These are phyloP conservation scores for Ctenomys sociabilis DNA, from an alignment of 2,113 vertebrate genomes.

Conservation along the genomic window DNA sequence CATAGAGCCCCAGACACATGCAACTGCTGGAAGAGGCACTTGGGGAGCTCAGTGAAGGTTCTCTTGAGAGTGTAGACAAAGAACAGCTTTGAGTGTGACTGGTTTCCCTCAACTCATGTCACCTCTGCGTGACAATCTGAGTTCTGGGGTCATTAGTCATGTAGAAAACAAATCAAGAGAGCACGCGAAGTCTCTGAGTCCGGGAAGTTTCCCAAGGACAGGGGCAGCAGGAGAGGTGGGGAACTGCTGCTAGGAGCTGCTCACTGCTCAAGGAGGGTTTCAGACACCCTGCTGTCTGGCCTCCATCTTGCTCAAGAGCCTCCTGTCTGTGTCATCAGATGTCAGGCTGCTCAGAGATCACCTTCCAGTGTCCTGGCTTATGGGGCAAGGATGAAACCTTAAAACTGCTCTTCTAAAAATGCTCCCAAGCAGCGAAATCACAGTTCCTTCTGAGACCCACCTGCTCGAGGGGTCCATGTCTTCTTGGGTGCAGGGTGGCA, in stretches of 20 bases:
- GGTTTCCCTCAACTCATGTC: background rate
- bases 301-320: background rate
- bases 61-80: background rate
- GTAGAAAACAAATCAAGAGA: conserved; percentile 68
- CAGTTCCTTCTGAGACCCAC: background rate
- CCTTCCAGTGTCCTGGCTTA: background rate
- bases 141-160: conserved; percentile 79
- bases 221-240: conserved; percentile 68
- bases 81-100: background rate
- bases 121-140: conserved; percentile 45
- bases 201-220: conserved; percentile 75
- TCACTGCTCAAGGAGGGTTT: conserved; percentile 80
- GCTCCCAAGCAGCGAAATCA: background rate
- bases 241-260: conserved; percentile 69
- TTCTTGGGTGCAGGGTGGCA: background rate
- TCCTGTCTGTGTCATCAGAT: conserved; percentile 21
- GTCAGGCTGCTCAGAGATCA: background rate
- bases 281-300: conserved; percentile 59
- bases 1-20: background rate
- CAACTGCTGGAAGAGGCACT: background rate
- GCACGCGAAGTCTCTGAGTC: conserved; percentile 63
- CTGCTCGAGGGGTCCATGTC: background rate
- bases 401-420: conserved; percentile 29
- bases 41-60: background rate
- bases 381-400: background rate